These are phyloP conservation scores for Trilocha varians DNA, from an alignment of 2,888 invertebrate genomes.

Conservation along the genomic window DNA sequence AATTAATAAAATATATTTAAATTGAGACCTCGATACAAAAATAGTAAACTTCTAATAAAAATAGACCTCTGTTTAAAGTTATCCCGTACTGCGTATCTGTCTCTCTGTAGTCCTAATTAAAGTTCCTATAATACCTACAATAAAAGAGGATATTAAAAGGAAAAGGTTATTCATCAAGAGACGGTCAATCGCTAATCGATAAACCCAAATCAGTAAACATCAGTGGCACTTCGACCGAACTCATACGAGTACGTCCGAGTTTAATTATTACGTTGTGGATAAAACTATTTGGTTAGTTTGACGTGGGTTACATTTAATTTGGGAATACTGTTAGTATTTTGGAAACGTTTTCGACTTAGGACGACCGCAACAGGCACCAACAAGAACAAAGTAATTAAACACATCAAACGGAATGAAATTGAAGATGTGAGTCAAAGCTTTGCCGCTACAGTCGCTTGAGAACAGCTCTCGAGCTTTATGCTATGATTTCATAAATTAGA, in stretches of 20 bases:
- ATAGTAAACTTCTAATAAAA: too few species aligned
- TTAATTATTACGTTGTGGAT: constrained; percentile 60
- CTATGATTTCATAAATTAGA: constrained; percentile 2
- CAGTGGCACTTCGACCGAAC: constrained; percentile 23
- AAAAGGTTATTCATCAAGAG: too few species aligned
- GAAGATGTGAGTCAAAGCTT: constrained; percentile 57
- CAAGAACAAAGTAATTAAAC: constrained; percentile 73
- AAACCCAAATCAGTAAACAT: constrained; percentile 19
- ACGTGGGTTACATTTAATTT: constrained; percentile 70
- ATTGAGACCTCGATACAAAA: too few species aligned
- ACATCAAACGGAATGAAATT: constrained; percentile 68
- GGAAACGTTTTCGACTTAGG: constrained; percentile 60
- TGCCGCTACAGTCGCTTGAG: constrained; percentile 5
- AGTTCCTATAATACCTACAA: too few species aligned
- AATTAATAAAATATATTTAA: too few species aligned
- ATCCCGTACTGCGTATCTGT: too few species aligned
- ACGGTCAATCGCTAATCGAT: not conserved
- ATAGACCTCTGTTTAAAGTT: too few species aligned
- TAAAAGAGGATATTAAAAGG: too few species aligned
- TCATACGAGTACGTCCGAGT: constrained; percentile 20
- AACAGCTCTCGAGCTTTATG: not conserved
- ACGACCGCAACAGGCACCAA: constrained; percentile 63
- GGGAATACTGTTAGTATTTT: constrained; percentile 58
- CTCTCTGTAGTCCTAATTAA: too few species aligned
- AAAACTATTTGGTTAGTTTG: constrained; percentile 65